These are phyloP conservation scores for Aphidius ervi DNA, from an alignment of 1,140 invertebrate genomes.

Conservation along the genomic window DNA sequence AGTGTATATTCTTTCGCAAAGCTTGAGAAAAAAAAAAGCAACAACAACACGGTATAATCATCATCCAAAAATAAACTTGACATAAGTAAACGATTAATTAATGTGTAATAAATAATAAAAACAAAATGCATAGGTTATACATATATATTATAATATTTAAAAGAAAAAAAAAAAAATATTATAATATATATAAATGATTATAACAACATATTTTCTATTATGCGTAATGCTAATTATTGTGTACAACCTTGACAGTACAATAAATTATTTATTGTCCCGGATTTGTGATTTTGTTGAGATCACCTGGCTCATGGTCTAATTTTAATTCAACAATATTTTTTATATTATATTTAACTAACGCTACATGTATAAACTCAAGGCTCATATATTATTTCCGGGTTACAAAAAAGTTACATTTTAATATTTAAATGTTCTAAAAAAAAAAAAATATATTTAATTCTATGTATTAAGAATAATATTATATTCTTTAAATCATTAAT, in stretches of 20 bases:
- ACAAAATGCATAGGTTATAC: too few relatives aligned
- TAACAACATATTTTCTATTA: constrained; percentile 30
- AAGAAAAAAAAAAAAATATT: constrained; percentile 15
- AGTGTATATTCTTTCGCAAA: too few relatives aligned
- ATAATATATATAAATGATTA: background rate
- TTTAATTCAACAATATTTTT: constrained; percentile 1
- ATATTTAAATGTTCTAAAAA: too few relatives aligned
- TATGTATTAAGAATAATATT: too few relatives aligned
- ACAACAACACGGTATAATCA: background rate
- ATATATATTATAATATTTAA: constrained; percentile 6
- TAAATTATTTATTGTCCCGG: constrained; percentile 26
- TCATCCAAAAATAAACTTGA: constrained; percentile 3
- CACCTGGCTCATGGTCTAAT: constrained; percentile 8
- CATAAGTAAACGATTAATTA: constrained; percentile 20
- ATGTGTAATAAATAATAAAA: too few relatives aligned
- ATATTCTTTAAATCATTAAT: too few relatives aligned
- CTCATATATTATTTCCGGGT: too few relatives aligned
- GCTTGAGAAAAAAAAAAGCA: too few relatives aligned
- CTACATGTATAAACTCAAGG: too few relatives aligned
- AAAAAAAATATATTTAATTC: too few relatives aligned
- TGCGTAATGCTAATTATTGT: constrained; percentile 25
- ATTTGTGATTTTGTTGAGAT: constrained; percentile 3
- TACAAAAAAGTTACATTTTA: too few relatives aligned
- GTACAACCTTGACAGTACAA: background rate
- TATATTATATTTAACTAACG: too few relatives aligned